Evolutionary conservation across 2,797 vertebrate genomes (phyloP).

Genomic region (Acestrorhynchus altus): DNA sequence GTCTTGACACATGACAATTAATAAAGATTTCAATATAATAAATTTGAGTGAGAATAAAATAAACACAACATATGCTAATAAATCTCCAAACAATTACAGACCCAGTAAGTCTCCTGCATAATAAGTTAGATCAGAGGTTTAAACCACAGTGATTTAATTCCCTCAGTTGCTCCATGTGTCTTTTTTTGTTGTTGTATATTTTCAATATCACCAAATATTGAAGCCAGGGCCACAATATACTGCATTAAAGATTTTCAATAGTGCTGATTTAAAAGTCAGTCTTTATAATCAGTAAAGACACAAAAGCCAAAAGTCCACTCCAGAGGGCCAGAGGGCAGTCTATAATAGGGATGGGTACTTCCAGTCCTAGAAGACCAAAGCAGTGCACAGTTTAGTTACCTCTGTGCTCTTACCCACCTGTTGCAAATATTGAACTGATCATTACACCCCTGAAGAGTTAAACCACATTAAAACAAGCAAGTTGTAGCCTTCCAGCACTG

Average conservation of each 20-base stretch:
- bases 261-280: slow-evolving; percentile 1
- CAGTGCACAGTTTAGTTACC: background rate
- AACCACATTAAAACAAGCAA: background rate
- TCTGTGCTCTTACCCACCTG: background rate
- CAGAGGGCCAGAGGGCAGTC: background rate
- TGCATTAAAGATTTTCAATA: slow-evolving; percentile 10
- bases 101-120: slow-evolving; percentile 2
- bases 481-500: background rate
- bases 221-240: background rate
- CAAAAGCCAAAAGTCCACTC: background rate
- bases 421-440: background rate
- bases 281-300: background rate
- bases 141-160: slow-evolving; percentile 30
- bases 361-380: background rate
- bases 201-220: background rate
- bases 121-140: slow-evolving; percentile 31
- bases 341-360: background rate
- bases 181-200: too few species aligned
- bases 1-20: slow-evolving; percentile 42
- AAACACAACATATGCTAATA: slow-evolving; percentile 53
- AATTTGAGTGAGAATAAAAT: slow-evolving; percentile 55
- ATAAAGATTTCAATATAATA: slow-evolving; percentile 38
- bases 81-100: slow-evolving; percentile 10
- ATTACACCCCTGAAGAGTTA: background rate
- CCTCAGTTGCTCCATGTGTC: background rate